Base-by-base conservation (phyloP, 2,888 invertebrate species). In the Agrilus biguttatus region DNA sequence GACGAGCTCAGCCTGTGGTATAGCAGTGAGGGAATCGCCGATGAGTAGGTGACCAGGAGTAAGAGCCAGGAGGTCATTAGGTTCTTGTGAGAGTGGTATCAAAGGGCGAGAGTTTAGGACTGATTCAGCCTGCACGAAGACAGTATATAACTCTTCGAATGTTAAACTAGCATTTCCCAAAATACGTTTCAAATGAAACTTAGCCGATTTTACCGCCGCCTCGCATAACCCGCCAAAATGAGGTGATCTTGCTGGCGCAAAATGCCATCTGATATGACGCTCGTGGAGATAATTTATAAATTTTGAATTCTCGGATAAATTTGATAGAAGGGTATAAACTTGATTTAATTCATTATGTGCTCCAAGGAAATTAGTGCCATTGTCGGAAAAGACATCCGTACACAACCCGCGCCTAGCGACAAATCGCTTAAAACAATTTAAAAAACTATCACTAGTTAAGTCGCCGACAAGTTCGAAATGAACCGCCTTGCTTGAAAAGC, bases 11-110 rank as follows among this genome's bases (percentile, higher is more conserved):
- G 33, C 34, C 19, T 47, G 35, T 13, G 43, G 47, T 21, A 43
- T 13, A 5, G 33, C 12, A 1, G 41, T 33, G 28, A 32, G 36
- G 13, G 45, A 13, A 10, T 21, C 14, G 33, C 45, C 49, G 28
- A 49, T 43, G 5, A 48, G 45, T 33, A 48, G 47, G 35, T 47
- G 49, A 7, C 39, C 41, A 10, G 47, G 45, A 12, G 49, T 47
- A 5, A 49, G 37, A 37, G 45, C 34, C 13, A 35, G 10, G 19
- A 42, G 37, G 13, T 49, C 46, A 14, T 34, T 34, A 33, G 47
- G 47, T 38, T 49, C 42, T 17, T 37, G 19, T 14, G 49, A 46
- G 28, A 46, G 14, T 5, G 48, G 46, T 10, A 39, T 36, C 8
- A 48, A 21, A 7, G 49, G 48, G 37, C 48, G 39, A 2, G 46